phyloP scores from a whole-genome alignment of 2,797 vertebrate genomes.

The Hybognathus amarus region DNA sequence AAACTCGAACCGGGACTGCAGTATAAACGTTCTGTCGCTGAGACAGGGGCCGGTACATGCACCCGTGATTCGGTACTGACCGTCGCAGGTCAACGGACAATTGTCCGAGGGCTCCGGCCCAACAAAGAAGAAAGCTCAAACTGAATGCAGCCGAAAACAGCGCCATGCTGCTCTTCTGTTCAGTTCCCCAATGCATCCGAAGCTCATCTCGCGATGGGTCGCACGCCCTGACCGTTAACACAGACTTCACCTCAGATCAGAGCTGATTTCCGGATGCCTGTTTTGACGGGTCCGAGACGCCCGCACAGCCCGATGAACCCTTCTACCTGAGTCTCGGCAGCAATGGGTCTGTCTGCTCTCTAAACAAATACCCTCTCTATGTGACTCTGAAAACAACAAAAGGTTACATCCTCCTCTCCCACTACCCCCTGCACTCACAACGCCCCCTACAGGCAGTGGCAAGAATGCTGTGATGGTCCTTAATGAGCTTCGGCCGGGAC shows the following conservation, averaged over 20 bases:
- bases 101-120: conserved; percentile 89
- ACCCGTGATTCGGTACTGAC: conserved; percentile 91
- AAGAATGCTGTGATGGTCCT: conserved; percentile 96
- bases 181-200: conserved; percentile 91
- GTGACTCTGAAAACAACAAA: conserved; percentile 63
- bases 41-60: conserved; percentile 92
- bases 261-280: conserved; percentile 86
- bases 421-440: conserved; percentile 39
- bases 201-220: conserved; percentile 89
- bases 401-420: conserved; percentile 74
- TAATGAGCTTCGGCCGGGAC: conserved; percentile 89
- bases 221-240: conserved; percentile 82
- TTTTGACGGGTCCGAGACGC: conserved; percentile 90
- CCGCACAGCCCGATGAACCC: conserved; percentile 70
- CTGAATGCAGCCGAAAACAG: conserved; percentile 89
- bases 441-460: conserved; percentile 69
- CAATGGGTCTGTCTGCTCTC: conserved; percentile 78
- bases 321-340: conserved; percentile 82
- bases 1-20: conserved; percentile 91
- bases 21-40: conserved; percentile 88
- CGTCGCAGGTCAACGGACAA: conserved; percentile 92
- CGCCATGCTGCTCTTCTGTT: conserved; percentile 88
- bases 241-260: conserved; percentile 95
- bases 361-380: conserved; percentile 73
- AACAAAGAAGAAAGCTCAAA: conserved; percentile 95